These are phyloP conservation scores for Camponotus vicinus DNA, from an alignment of 1,140 invertebrate genomes.

Conservation along the genomic window DNA sequence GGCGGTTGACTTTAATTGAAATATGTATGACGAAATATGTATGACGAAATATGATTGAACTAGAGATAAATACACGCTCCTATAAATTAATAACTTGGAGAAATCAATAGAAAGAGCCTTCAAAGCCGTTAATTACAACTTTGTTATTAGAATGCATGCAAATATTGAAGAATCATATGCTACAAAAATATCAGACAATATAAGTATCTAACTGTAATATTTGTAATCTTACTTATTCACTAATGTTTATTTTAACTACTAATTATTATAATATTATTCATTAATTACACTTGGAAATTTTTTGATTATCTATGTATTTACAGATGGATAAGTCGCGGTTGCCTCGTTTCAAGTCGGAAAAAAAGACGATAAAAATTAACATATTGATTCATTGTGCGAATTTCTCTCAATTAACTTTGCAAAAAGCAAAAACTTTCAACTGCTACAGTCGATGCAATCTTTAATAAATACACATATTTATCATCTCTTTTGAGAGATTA, in stretches of 20 bases:
- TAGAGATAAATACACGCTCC: background rate
- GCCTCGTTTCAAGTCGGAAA: background rate
- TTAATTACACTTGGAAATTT: conserved; percentile 15
- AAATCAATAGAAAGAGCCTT: background rate
- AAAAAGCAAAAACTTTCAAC: background rate
- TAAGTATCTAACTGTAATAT: background rate
- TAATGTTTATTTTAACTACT: no score
- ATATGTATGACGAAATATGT: background rate
- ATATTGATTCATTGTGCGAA: background rate
- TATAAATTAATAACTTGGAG: background rate
- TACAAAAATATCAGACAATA: background rate
- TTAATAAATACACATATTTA: background rate
- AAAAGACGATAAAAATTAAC: conserved; percentile 3
- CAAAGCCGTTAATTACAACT: background rate
- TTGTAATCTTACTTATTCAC: background rate
- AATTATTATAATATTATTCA: no score
- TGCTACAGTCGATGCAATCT: background rate
- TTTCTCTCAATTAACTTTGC: background rate
- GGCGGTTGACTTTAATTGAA: conserved; percentile 4
- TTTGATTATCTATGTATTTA: background rate
- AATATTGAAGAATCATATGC: background rate
- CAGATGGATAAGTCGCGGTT: background rate
- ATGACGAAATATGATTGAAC: conserved; percentile 3
- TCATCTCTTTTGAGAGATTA: background rate
- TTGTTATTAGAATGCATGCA: background rate